Base-by-base conservation (phyloP, 2,888 invertebrate genomes). In the Aelia acuminata region DNA sequence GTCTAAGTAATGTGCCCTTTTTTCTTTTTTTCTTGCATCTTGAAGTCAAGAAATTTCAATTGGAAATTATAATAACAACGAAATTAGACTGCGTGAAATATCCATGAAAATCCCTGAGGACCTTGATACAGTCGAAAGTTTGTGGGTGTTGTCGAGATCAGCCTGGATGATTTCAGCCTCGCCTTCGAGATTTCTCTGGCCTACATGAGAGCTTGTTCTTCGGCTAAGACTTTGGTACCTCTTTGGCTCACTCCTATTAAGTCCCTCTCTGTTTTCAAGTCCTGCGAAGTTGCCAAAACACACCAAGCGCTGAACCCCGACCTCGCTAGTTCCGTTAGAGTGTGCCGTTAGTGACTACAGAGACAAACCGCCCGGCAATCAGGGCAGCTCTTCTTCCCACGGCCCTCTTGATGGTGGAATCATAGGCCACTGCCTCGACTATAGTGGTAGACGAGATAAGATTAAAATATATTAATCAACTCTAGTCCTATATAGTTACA, bases 331-430 rank as follows among this genome's bases (percentile, higher is more conserved):
- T 15, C 80, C 43, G 80, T 80, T 70, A 70, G 80, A 43, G 4
- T n/a, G 75, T 80, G 43, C 80, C 80, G 80, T 80, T 80, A 80
- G 80, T n/a, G 43, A 80, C n/a, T 22, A 43, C 43, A 20, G 75
- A 39, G 80, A 80, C 80, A 80, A 80, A 80, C 80, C 80, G 13
- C 43, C 43, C n/a, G 80, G n/a, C 80, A 80, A 80, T 80, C 80
- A 80, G 80, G n/a, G 47, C 80, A 20, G 3, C 43, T n/a, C 13
- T n/a, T 80, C 43, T 80, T 80, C 80, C 80, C 80, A 80, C 80
- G 80, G 43, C 43, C 11, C 3, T 22, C 80, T n/a, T 43, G 80
- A 80, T 80, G 80, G 4, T 80, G 11, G 35, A 43, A 43, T 80
- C 80, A 80, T 80, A n/a, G 35, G 11, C n/a, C 43, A 80, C 80